Conservation (phyloP, 2,113 vertebrate genomes). For the Pteropus alecto region DNA sequence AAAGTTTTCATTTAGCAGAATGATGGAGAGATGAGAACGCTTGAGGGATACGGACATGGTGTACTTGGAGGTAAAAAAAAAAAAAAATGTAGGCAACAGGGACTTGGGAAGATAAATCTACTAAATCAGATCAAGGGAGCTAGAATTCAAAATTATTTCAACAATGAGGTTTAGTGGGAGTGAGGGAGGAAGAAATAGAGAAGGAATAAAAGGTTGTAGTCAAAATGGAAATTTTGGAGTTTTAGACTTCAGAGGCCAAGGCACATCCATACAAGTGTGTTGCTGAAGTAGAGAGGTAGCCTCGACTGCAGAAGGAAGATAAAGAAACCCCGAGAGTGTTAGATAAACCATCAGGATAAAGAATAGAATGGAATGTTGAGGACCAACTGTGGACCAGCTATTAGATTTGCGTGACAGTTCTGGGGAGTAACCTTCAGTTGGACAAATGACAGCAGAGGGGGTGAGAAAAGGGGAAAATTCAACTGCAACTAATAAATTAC, state of each 20-base stretch:
- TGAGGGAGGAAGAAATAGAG: neutral
- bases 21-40: neutral
- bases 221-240: neutral
- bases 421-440: neutral
- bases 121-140: neutral
- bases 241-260: neutral
- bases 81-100: neutral
- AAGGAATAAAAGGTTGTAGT: neutral
- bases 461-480: neutral
- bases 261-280: neutral
- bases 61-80: neutral
- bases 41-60: neutral
- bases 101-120: neutral
- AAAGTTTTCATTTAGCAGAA: neutral
- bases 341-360: neutral
- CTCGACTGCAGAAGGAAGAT: neutral
- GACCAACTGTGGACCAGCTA: neutral
- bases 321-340: neutral
- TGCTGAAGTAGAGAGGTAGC: neutral
- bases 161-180: neutral
- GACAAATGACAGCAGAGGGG: neutral
- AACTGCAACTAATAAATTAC: neutral
- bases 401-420: neutral
- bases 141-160: conserved; percentile 6
- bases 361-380: neutral